A percentile compares a stretch with the other conserved stretches of the same genome.
These are phyloP conservation scores for Pungitius pungitius DNA, from an alignment of 2,113 vertebrate species.

Conservation along the genomic window DNA sequence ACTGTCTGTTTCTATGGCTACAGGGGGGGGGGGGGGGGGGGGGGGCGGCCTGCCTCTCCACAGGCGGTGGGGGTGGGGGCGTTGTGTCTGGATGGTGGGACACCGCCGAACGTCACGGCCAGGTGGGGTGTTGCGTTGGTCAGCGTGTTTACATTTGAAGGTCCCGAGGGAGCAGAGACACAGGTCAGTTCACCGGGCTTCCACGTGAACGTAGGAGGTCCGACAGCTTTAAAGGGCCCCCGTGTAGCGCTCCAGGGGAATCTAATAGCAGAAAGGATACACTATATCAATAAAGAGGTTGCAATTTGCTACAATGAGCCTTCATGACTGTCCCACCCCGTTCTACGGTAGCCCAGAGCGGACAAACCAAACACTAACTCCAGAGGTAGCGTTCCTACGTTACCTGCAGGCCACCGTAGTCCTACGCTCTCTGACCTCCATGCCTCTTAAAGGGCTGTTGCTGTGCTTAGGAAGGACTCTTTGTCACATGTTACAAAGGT, in stretches of 20 bases:
- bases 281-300: background rate
- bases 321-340: background rate
- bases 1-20: constrained; percentile 68
- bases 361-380: too few relatives aligned
- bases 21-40: constrained; percentile 36
- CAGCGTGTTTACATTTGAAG: constrained; percentile 30
- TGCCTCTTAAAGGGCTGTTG: too few relatives aligned
- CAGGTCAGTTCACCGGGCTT: background rate
- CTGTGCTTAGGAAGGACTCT: too few relatives aligned
- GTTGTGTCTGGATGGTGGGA: constrained; percentile 48
- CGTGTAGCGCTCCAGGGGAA: background rate
- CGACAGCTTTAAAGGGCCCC: background rate
- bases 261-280: background rate
- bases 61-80: constrained; percentile 38
- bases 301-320: background rate
- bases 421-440: too few relatives aligned
- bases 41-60: constrained; percentile 65
- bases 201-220: background rate
- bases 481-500: background rate
- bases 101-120: constrained; percentile 53
- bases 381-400: too few relatives aligned
- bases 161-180: background rate
- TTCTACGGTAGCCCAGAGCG: background rate
- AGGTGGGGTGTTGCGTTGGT: constrained; percentile 45
- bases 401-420: too few relatives aligned